These are phyloP conservation scores for Brachystomella parvula DNA, from an alignment of 1,140 invertebrate species.

Conservation along the genomic window DNA sequence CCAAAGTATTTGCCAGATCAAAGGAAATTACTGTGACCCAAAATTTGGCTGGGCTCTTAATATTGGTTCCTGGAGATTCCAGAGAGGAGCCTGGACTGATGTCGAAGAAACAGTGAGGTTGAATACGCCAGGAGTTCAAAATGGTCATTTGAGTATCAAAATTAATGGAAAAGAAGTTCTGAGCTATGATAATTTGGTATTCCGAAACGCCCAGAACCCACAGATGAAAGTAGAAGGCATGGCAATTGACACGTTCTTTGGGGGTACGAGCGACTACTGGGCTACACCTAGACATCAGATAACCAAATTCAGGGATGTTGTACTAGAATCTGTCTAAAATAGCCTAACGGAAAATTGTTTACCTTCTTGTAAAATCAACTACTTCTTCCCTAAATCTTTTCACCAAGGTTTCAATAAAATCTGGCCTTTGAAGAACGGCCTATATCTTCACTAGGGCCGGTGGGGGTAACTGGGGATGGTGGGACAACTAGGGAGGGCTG, in stretches of 20 bases:
- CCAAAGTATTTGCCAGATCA: slow-evolving; percentile 15
- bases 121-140: slow-evolving; percentile 1
- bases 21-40: slow-evolving; percentile 21
- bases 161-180: not conserved
- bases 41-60: slow-evolving; percentile 22
- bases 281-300: not conserved
- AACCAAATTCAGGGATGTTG: slow-evolving; percentile 4
- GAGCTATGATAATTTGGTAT: slow-evolving; percentile 2
- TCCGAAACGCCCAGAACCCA: not conserved
- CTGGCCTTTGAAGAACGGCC: too few species aligned
- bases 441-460: too few species aligned
- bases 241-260: not conserved
- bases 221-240: not conserved
- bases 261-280: not conserved
- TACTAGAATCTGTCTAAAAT: not conserved
- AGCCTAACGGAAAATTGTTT: too few species aligned
- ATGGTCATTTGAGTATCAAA: slow-evolving; percentile 5
- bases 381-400: too few species aligned
- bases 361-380: too few species aligned
- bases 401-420: too few species aligned
- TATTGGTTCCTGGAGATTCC: slow-evolving; percentile 21
- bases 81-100: slow-evolving; percentile 15
- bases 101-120: slow-evolving; percentile 17
- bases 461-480: too few species aligned
- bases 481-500: too few species aligned